A percentile compares a stretch with the other conserved stretches of the same genome.
Evolutionary conservation across 2,113 vertebrate species (phyloP).

Genomic region (Galemys pyrenaicus): DNA sequence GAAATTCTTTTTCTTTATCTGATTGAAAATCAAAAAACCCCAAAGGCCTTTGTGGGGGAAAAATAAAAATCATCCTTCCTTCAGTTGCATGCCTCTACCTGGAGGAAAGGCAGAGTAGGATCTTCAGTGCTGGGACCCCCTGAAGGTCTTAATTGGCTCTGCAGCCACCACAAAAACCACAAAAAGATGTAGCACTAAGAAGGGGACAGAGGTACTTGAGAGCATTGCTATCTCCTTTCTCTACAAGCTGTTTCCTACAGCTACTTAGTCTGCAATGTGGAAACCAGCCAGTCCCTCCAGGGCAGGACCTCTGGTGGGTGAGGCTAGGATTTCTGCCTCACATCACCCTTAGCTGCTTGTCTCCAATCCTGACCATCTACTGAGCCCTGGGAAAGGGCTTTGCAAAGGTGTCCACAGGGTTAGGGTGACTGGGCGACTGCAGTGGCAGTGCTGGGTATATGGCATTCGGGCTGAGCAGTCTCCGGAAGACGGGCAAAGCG

Average conservation of each 20-base stretch:
- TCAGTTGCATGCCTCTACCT: background rate
- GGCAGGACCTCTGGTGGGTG: background rate
- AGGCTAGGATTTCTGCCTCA: background rate
- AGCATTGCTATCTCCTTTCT: background rate
- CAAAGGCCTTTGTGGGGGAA: background rate
- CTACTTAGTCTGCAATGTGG: no score
- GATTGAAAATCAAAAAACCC: background rate
- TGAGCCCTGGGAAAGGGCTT: background rate
- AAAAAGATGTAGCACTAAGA: background rate
- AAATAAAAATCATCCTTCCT: background rate
- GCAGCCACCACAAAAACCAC: background rate
- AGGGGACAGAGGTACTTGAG: background rate
- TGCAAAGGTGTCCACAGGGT: background rate
- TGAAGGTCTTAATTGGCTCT: background rate
- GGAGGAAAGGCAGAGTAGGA: background rate
- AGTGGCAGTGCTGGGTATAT: background rate
- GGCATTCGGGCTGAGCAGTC: background rate
- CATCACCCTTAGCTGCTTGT: fast-evolving
- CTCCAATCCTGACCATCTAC: background rate
- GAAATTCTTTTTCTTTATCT: background rate
- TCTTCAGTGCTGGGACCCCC: background rate
- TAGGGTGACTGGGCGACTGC: no score
- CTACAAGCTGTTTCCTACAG: fast-evolving
- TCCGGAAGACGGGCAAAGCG: background rate
- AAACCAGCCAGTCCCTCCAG: background rate